Conservation (phyloP, 1,140 invertebrate genomes). For the Drosophila micromelanica region DNA sequence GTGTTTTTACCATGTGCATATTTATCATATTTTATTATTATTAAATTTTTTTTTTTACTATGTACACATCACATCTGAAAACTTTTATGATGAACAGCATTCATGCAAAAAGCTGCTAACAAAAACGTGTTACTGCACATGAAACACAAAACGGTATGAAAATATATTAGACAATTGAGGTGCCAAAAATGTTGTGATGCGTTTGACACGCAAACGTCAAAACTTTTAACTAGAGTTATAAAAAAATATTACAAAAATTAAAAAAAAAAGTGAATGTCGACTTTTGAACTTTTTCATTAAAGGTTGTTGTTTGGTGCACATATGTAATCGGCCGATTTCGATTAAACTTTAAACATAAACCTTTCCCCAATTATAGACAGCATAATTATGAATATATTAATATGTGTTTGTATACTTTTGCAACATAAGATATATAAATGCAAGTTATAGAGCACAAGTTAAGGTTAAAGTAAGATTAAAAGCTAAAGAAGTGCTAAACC, state of each 20-base stretch:
- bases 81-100: slow-evolving; percentile 27
- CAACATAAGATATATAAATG: too few species aligned
- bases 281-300: neutral
- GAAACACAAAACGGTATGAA: neutral
- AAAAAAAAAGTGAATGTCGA: slow-evolving; percentile 2
- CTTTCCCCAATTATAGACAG: too few species aligned
- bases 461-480: too few species aligned
- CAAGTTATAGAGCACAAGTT: too few species aligned
- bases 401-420: too few species aligned
- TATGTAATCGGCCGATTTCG: neutral
- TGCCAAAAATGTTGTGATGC: slow-evolving; percentile 16
- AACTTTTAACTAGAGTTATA: neutral
- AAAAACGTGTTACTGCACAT: slow-evolving; percentile 21
- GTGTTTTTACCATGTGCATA: slow-evolving; percentile 53
- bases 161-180: slow-evolving; percentile 6
- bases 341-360: too few species aligned
- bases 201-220: slow-evolving; percentile 33
- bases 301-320: neutral
- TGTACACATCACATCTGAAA: slow-evolving; percentile 43
- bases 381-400: too few species aligned
- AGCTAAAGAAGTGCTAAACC: too few species aligned
- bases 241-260: slow-evolving; percentile 1
- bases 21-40: slow-evolving; percentile 36
- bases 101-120: slow-evolving; percentile 39
- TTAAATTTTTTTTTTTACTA: slow-evolving; percentile 5